These are phyloP conservation scores for Brachyalestes nurse DNA, from an alignment of 2,797 vertebrate genomes.

Conservation along the genomic window DNA sequence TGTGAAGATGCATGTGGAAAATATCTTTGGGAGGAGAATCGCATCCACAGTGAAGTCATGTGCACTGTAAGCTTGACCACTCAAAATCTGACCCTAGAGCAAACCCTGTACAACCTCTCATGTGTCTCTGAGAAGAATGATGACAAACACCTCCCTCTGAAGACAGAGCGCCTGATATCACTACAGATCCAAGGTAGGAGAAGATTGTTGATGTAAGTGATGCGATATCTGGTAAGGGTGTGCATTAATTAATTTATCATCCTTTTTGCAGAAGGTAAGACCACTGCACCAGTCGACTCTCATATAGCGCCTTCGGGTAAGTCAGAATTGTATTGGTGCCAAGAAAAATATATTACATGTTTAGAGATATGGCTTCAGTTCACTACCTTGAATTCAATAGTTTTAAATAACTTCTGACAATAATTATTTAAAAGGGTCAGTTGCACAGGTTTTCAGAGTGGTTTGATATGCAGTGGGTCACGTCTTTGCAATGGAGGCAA, in stretches of 20 bases:
- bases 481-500: no score
- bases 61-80: conserved; percentile 66
- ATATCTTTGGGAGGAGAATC: neutral
- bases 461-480: no score
- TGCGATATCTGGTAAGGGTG: neutral
- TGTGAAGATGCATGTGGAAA: conserved; percentile 41
- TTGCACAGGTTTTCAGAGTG: no score
- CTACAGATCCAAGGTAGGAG: conserved; percentile 69
- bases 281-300: neutral
- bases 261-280: neutral
- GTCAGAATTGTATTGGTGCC: neutral
- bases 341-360: neutral
- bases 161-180: conserved; percentile 58
- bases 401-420: no score
- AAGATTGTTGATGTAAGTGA: neutral
- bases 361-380: no score
- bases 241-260: neutral
- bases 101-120: conserved; percentile 64
- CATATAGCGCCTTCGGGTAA: neutral
- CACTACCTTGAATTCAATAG: no score
- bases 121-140: conserved; percentile 69
- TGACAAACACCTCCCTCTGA: conserved; percentile 50
- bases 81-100: conserved; percentile 58
- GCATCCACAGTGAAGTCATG: conserved; percentile 22
- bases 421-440: no score